Evolutionary conservation across 2,113 vertebrate species (phyloP).

Genomic region (Scalopus aquaticus): DNA sequence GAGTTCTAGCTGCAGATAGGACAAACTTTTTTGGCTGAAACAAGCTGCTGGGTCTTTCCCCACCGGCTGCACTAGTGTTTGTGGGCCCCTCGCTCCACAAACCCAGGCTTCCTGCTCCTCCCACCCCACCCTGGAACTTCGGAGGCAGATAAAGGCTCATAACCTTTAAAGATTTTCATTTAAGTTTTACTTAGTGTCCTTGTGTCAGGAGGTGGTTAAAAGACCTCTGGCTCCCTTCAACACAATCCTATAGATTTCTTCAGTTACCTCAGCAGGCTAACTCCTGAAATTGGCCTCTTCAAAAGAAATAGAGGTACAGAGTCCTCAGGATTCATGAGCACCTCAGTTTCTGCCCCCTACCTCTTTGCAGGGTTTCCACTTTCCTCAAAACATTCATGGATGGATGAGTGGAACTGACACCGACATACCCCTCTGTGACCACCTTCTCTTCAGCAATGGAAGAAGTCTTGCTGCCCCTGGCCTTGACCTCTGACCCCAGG

Average conservation of each 20-base stretch:
- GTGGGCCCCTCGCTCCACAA: not conserved
- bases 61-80: not conserved
- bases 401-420: slow-evolving; percentile 51
- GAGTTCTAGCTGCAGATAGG: not conserved
- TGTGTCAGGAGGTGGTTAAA: slow-evolving; percentile 4
- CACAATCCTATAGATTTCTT: not conserved
- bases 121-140: not conserved
- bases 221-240: not conserved
- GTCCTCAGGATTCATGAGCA: not conserved
- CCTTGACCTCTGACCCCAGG: slow-evolving; percentile 83
- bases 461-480: slow-evolving; percentile 61
- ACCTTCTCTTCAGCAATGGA: slow-evolving; percentile 73
- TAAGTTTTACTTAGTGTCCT: slow-evolving; percentile 30
- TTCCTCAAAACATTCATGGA: slow-evolving; percentile 23
- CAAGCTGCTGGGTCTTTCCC: not conserved
- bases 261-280: not conserved
- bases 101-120: not conserved
- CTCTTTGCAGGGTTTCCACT: slow-evolving; percentile 52
- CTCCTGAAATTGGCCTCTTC: not conserved
- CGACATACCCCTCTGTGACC: slow-evolving; percentile 6
- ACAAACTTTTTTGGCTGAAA: not conserved
- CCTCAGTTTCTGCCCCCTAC: slow-evolving; percentile 30
- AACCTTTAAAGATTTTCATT: slow-evolving; percentile 4
- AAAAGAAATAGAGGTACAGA: not conserved
- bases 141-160: not conserved